Percentiles rank a stretch among this genome's conserved stretches.
Evolutionary conservation across 2,113 vertebrate genomes (phyloP).

Genomic region (Bostrychus sinensis): DNA sequence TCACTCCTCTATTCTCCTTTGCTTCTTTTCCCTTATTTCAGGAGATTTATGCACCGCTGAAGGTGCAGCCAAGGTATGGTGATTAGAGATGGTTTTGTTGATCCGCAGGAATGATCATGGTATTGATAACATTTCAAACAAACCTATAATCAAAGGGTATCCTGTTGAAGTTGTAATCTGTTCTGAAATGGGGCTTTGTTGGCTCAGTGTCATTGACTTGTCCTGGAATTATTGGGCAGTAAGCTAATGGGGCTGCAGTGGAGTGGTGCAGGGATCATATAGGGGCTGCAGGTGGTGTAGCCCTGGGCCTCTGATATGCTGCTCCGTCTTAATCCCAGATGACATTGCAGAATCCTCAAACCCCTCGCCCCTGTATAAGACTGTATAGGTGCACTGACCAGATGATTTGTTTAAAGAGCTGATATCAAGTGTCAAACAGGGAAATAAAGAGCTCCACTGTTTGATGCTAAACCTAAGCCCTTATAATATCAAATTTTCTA

Average conservation of each 20-base stretch:
- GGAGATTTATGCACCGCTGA: slow-evolving; percentile 62
- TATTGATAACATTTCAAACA: slow-evolving; percentile 84
- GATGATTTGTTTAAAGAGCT: slow-evolving; percentile 64
- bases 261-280: slow-evolving; percentile 64
- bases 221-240: slow-evolving; percentile 73
- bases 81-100: slow-evolving; percentile 81
- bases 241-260: slow-evolving; percentile 72
- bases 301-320: slow-evolving; percentile 66
- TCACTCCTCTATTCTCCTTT: slow-evolving; percentile 62
- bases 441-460: slow-evolving; percentile 64
- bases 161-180: slow-evolving; percentile 81
- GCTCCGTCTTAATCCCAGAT: slow-evolving; percentile 77
- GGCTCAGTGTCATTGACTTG: slow-evolving; percentile 73
- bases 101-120: slow-evolving; percentile 75
- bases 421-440: slow-evolving; percentile 70
- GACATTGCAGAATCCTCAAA: slow-evolving; percentile 77
- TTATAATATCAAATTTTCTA: slow-evolving; percentile 17
- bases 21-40: slow-evolving; percentile 24
- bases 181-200: slow-evolving; percentile 80
- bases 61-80: slow-evolving; percentile 68
- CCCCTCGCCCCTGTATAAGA: slow-evolving; percentile 49
- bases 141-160: slow-evolving; percentile 81
- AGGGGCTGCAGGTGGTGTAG: slow-evolving; percentile 70
- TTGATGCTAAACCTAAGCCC: slow-evolving; percentile 53
- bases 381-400: slow-evolving; percentile 53